These are phyloP conservation scores for Drosophila prolongata DNA, from an alignment of 2,888 invertebrate genomes.

Conservation along the genomic window DNA sequence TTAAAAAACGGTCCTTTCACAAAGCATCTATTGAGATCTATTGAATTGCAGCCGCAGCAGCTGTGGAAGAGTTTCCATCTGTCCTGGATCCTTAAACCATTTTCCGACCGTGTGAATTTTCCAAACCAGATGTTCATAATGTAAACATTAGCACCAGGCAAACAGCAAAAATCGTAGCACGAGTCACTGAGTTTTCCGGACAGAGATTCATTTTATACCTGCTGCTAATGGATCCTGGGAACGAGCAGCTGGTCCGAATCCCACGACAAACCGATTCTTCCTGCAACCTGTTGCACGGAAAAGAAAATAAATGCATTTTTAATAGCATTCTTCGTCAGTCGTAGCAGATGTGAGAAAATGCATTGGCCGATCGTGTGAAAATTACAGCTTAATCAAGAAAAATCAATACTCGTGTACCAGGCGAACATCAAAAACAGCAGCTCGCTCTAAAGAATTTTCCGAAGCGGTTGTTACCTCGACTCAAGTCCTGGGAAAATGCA, in stretches of 20 bases:
- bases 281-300: conserved; percentile 31
- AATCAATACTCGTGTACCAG: background rate
- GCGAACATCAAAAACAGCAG: background rate
- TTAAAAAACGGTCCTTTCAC: conserved; percentile 19
- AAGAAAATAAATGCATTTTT: background rate
- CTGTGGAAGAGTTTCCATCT: conserved; percentile 35
- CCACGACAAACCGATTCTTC: conserved; percentile 21
- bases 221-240: conserved; percentile 23
- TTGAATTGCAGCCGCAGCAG: conserved; percentile 31
- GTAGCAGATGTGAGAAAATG: conserved; percentile 6
- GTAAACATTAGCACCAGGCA: conserved; percentile 21
- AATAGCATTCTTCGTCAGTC: conserved; percentile 1
- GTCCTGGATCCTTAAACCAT: conserved; percentile 6
- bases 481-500: conserved; percentile 13
- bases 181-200: conserved; percentile 3
- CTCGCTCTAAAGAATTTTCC: background rate
- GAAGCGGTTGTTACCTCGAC: background rate
- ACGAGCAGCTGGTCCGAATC: conserved; percentile 18
- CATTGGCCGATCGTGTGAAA: conserved; percentile 20
- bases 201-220: conserved; percentile 2
- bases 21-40: conserved; percentile 7
- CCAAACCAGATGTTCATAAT: conserved; percentile 2
- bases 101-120: conserved; percentile 36
- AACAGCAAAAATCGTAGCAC: conserved; percentile 7
- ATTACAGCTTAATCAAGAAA: background rate